Conservation (phyloP, 2,113 vertebrate genomes). For the Thunnus maccoyii region DNA sequence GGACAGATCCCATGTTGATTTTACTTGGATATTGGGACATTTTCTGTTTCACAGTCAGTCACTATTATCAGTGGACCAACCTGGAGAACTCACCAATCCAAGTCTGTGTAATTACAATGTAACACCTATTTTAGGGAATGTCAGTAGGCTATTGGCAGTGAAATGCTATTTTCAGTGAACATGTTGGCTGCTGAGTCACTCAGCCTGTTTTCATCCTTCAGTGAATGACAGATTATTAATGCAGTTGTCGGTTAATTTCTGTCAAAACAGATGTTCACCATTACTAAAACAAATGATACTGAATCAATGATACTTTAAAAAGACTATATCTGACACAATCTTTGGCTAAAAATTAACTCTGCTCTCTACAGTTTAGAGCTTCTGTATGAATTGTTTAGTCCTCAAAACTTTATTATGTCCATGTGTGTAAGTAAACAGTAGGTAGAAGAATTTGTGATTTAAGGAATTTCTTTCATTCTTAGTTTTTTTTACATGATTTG, state of each 20-base stretch:
- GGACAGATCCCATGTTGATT: neutral
- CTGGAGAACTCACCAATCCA: neutral
- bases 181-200: constrained; percentile 22
- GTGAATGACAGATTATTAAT: constrained; percentile 14
- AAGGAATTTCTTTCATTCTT: too few species aligned
- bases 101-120: neutral
- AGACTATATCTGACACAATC: neutral
- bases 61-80: neutral
- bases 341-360: neutral
- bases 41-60: neutral
- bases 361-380: neutral
- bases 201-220: constrained; percentile 15
- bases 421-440: too few species aligned
- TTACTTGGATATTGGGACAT: neutral
- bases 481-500: too few species aligned
- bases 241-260: neutral
- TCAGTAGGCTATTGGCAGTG: neutral
- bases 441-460: too few species aligned
- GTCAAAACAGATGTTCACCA: constrained; percentile 23
- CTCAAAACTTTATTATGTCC: too few species aligned
- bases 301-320: constrained; percentile 4
- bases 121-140: too few species aligned
- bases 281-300: constrained; percentile 26
- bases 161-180: neutral
- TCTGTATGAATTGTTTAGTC: neutral